Percentiles rank a stretch among this genome's conserved stretches.
Evolutionary conservation across 2,888 invertebrate genomes (phyloP).

Genomic region (Homarus gammarus): DNA sequence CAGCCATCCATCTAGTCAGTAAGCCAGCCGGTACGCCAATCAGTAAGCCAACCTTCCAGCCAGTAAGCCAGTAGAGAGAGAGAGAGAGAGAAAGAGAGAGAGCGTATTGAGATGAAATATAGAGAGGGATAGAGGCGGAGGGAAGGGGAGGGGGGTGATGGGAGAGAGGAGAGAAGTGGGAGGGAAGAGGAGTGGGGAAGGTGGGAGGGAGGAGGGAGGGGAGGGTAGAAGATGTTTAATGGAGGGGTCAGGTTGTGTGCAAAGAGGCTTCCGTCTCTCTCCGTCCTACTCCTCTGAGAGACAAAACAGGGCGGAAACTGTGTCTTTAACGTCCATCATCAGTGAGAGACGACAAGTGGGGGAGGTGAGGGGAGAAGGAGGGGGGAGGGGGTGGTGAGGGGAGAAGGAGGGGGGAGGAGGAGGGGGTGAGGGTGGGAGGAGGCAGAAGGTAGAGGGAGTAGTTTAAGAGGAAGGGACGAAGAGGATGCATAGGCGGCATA

Average conservation of each 20-base stretch:
- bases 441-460: not conserved
- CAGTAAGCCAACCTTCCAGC: not conserved
- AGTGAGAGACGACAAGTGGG: not conserved
- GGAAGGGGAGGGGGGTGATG: not conserved
- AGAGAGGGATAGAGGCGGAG: too few relatives aligned
- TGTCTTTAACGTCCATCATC: not conserved
- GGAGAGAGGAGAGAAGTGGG: not conserved
- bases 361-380: not conserved
- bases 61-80: not conserved
- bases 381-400: not conserved
- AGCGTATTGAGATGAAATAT: too few relatives aligned
- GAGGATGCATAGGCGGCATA: too few relatives aligned
- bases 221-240: conserved; percentile 15
- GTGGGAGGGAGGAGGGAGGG: not conserved
- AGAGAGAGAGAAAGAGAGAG: not conserved
- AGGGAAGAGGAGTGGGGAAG: not conserved
- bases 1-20: not conserved
- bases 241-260: conserved; percentile 28
- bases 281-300: not conserved
- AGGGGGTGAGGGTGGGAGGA: not conserved
- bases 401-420: not conserved
- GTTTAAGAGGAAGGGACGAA: too few relatives aligned
- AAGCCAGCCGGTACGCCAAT: not conserved
- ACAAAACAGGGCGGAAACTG: conserved; percentile 27
- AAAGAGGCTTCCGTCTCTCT: conserved; percentile 23